A percentile compares a stretch with the other conserved stretches of the same genome.
Conservation (phyloP, 2,113 vertebrate genomes). For the Myiagra hebetior region DNA sequence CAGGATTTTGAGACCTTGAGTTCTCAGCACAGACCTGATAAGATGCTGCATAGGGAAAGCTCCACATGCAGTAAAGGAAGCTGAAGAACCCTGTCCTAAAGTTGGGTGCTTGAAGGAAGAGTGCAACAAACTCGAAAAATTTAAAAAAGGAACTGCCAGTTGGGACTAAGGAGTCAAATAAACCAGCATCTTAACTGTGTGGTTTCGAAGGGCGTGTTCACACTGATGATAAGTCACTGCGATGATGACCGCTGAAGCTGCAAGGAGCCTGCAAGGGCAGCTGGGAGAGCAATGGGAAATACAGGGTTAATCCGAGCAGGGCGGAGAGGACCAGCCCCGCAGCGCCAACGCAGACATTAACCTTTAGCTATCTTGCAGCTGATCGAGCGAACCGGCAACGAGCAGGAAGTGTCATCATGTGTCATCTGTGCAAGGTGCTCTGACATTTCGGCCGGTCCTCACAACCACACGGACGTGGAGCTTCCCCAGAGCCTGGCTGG, state of each 20-base stretch:
- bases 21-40: neutral
- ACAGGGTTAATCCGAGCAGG: neutral
- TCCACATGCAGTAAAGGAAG: neutral
- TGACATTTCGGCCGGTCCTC: neutral
- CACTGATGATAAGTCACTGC: neutral
- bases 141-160: too few species aligned
- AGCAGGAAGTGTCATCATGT: neutral
- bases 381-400: rapidly evolving
- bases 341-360: neutral
- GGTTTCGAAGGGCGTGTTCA: neutral
- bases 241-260: neutral
- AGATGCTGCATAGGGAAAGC: neutral
- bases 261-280: neutral
- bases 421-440: neutral
- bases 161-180: neutral
- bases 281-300: neutral
- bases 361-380: neutral
- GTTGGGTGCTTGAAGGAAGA: neutral
- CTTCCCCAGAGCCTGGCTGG: neutral
- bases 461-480: neutral
- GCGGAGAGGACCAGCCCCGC: neutral
- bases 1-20: rapidly evolving
- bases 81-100: neutral
- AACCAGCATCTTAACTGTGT: neutral
- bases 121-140: neutral